Conservation (phyloP, 2,797 vertebrate species). For the Rhinoraja longicauda region DNA sequence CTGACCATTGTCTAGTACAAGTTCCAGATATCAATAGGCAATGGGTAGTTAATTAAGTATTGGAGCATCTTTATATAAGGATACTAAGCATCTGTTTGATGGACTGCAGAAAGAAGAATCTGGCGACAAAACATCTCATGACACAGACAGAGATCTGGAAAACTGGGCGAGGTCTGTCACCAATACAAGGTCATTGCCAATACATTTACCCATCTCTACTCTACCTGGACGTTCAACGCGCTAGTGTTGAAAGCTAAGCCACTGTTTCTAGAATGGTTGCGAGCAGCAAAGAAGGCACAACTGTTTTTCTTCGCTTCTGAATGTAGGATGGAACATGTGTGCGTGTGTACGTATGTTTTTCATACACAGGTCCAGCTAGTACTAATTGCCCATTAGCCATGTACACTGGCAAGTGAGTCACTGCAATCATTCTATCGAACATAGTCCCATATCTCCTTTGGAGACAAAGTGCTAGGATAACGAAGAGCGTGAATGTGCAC, state of each 20-base stretch:
- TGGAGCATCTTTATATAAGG: not conserved
- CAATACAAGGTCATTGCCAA: not conserved
- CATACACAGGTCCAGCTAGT: too few species aligned
- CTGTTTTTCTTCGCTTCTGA: not conserved
- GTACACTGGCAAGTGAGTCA: too few species aligned
- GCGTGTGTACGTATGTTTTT: too few species aligned
- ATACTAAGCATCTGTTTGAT: not conserved
- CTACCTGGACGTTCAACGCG: not conserved
- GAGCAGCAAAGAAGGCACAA: not conserved
- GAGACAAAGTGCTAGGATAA: too few species aligned
- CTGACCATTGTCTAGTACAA: not conserved
- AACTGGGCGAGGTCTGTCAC: not conserved
- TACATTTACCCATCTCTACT: not conserved
- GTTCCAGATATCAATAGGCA: not conserved
- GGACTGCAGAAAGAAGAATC: not conserved
- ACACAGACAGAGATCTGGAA: not conserved
- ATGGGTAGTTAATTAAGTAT: not conserved
- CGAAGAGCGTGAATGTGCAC: too few species aligned
- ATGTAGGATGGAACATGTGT: not conserved
- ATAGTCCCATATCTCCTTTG: too few species aligned
- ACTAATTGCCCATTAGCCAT: too few species aligned
- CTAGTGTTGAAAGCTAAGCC: not conserved
- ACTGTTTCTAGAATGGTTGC: not conserved
- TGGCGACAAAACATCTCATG: not conserved
- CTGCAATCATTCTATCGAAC: too few species aligned